phyloP scores from a whole-genome alignment of 1,140 invertebrate species.

The Atta colombica region DNA sequence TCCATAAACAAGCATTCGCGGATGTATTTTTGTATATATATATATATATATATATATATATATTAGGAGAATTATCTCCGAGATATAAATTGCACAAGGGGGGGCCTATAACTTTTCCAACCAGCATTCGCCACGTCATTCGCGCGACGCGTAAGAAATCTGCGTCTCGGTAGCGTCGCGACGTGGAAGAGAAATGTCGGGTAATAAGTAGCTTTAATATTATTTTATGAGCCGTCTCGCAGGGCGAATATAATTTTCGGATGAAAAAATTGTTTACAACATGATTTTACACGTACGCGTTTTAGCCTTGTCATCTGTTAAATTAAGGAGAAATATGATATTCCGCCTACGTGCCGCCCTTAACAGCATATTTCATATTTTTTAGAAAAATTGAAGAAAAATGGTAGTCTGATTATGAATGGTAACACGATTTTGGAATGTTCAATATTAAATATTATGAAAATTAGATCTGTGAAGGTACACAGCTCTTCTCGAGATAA shows the following conservation, averaged over 20 bases:
- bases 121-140: background rate
- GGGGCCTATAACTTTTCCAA: background rate
- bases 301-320: slow-evolving; percentile 1
- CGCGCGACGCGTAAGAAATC: background rate
- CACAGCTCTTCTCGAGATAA: too few relatives aligned
- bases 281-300: background rate
- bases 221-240: slow-evolving; percentile 9
- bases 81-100: slow-evolving; percentile 10
- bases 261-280: slow-evolving; percentile 18
- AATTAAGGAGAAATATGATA: slow-evolving; percentile 16
- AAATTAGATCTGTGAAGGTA: background rate
- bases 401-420: background rate
- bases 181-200: slow-evolving; percentile 37
- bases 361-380: background rate
- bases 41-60: background rate
- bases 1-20: background rate
- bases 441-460: slow-evolving; percentile 19
- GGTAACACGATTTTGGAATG: background rate
- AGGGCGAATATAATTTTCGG: slow-evolving; percentile 3
- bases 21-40: background rate
- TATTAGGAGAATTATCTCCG: background rate
- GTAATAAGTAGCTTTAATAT: slow-evolving; percentile 36
- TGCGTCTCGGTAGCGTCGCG: too few relatives aligned
- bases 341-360: background rate
- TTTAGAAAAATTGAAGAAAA: background rate